These are phyloP conservation scores for Parascotia fuliginaria DNA, from an alignment of 2,888 invertebrate genomes.

Conservation along the genomic window DNA sequence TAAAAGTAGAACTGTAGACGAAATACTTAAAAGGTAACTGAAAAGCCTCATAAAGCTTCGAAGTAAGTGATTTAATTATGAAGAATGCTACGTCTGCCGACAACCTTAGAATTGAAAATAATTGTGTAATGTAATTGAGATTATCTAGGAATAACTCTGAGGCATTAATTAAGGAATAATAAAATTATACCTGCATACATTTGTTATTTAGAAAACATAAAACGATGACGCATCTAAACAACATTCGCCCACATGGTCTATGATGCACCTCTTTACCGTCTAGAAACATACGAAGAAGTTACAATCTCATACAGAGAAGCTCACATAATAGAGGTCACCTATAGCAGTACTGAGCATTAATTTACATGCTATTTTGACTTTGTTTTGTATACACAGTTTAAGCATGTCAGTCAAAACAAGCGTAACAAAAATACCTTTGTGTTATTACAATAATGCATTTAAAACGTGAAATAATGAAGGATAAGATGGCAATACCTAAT, in stretches of 20 bases:
- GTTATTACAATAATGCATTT: slow-evolving; percentile 1
- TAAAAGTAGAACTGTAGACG: background rate
- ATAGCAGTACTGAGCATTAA: background rate
- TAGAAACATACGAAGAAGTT: background rate
- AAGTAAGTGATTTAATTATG: background rate
- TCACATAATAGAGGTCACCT: background rate
- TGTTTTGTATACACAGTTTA: background rate
- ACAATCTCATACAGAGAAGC: background rate
- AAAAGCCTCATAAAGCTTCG: background rate
- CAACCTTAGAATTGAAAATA: background rate
- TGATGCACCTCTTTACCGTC: background rate
- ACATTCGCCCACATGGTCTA: too few relatives aligned
- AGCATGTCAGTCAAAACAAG: background rate
- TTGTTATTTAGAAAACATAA: too few relatives aligned
- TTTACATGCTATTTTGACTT: background rate
- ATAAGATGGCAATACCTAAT: slow-evolving; percentile 29
- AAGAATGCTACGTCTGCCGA: background rate
- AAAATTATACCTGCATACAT: too few relatives aligned
- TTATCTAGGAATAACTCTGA: background rate
- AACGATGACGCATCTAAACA: too few relatives aligned
- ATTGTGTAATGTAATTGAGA: background rate
- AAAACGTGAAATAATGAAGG: slow-evolving; percentile 17
- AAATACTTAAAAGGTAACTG: background rate
- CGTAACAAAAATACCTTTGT: slow-evolving; percentile 9
- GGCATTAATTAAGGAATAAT: slow-evolving; percentile 1